Conservation (phyloP, 30 jellyfish, hydroid and myxozoan genomes). For the Cassiopea xamachana region DNA sequence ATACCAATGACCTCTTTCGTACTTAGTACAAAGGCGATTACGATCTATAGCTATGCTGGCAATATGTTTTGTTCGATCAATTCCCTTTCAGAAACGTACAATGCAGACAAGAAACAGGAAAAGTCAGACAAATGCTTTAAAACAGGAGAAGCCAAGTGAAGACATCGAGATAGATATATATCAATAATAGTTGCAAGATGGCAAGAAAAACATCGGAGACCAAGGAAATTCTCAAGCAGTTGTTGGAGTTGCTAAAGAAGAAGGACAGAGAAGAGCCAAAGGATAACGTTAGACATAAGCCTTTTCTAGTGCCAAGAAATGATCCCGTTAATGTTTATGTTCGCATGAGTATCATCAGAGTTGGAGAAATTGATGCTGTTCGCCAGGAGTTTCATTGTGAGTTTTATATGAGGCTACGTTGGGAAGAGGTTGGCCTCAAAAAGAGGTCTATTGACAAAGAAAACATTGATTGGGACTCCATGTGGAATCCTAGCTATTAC, state of each 20-base stretch:
- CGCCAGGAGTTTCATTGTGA: conserved; percentile 54
- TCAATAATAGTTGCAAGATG: too few relatives aligned
- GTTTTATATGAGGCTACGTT: conserved; percentile 49
- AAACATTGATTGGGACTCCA: conserved; percentile 29
- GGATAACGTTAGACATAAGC: conserved; percentile 47
- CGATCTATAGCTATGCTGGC: too few relatives aligned
- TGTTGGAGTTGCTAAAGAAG: neutral
- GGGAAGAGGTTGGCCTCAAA: conserved; percentile 29
- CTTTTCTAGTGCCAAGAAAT: conserved; percentile 11
- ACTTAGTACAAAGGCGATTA: too few relatives aligned
- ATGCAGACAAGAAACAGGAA: too few relatives aligned
- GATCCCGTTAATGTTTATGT: conserved; percentile 46
- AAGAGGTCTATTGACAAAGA: neutral
- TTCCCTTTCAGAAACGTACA: too few relatives aligned
- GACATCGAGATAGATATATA: too few relatives aligned
- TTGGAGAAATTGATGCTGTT: conserved; percentile 69
- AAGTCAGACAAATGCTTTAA: too few relatives aligned
- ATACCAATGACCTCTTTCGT: too few relatives aligned
- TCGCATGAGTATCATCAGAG: conserved; percentile 43
- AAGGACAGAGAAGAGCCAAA: neutral
- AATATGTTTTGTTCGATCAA: too few relatives aligned
- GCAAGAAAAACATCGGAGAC: too few relatives aligned
- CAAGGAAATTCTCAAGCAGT: too few relatives aligned
- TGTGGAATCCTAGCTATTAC: conserved; percentile 66
- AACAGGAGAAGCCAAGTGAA: too few relatives aligned